Evolutionary conservation across 2,797 vertebrate species (phyloP).

Genomic region (Hipposideros larvatus): DNA sequence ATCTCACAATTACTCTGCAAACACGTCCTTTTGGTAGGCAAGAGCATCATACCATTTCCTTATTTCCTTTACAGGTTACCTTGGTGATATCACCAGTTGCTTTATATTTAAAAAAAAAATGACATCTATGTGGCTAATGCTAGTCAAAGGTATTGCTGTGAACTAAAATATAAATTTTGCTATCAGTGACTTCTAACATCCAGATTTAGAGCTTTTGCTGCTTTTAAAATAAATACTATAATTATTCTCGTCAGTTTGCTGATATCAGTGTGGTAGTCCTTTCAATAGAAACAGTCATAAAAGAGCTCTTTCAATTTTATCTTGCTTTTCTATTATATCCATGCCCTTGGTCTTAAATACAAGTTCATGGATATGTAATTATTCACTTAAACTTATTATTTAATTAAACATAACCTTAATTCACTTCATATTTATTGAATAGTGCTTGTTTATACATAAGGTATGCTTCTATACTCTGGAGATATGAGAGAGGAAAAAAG

Average conservation of each 20-base stretch:
- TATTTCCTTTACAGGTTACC: not conserved
- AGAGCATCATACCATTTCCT: not conserved
- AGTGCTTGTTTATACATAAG: not conserved
- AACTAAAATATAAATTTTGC: not conserved
- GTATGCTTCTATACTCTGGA: not conserved
- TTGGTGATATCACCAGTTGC: not conserved
- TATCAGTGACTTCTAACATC: not conserved
- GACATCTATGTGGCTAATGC: not conserved
- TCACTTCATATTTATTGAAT: not conserved
- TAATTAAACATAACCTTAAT: not conserved
- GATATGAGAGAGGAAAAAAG: not conserved
- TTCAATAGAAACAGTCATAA: not conserved
- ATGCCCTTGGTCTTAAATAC: not conserved
- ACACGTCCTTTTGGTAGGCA: not conserved
- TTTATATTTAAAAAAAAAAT: not conserved
- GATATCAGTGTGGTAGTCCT: not conserved
- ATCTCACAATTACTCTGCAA: not conserved
- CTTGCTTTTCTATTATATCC: not conserved
- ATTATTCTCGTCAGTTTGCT: not conserved
- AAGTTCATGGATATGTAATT: not conserved
- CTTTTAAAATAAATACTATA: slow-evolving; percentile 47
- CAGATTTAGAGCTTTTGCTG: not conserved
- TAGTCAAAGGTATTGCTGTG: not conserved
- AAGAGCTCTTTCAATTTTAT: not conserved
- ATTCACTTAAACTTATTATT: not conserved